A percentile compares a stretch with the other conserved stretches of the same genome.
phyloP scores from a whole-genome alignment of 2,797 vertebrate genomes.

The Chiroxiphia lanceolata region DNA sequence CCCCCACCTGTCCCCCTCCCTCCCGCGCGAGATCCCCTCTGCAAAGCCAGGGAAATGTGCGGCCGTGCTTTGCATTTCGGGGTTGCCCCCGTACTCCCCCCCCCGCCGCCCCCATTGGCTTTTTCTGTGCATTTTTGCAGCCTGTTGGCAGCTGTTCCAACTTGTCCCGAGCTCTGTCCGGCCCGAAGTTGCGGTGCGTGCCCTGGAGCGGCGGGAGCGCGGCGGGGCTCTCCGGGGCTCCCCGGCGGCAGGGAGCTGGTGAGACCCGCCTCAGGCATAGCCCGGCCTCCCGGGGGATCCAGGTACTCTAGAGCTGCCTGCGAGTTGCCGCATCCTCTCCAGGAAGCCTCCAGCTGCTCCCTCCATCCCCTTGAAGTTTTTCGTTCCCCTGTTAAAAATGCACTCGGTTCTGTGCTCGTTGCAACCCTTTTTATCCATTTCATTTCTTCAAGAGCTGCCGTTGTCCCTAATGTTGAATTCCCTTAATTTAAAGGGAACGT shows the following conservation, averaged over 20 bases:
- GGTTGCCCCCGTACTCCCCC: rapidly evolving
- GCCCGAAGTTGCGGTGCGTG: neutral
- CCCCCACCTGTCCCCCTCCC: neutral
- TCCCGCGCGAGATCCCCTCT: neutral
- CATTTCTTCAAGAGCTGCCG: neutral
- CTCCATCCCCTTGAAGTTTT: neutral
- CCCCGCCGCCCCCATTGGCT: neutral
- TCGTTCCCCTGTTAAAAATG: neutral
- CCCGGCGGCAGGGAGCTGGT: neutral
- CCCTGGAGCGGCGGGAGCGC: neutral
- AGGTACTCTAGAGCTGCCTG: rapidly evolving
- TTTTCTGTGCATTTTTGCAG: neutral
- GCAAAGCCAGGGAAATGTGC: neutral
- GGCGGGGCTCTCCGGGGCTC: neutral
- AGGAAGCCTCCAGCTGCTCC: neutral
- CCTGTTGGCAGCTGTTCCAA: neutral
- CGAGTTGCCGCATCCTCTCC: neutral
- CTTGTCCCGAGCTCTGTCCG: neutral
- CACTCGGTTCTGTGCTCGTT: neutral
- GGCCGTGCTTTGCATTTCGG: neutral
- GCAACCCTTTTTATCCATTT: neutral
- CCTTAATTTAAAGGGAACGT: neutral
- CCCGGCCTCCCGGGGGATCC: neutral
- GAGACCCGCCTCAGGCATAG: neutral
- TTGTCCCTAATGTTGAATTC: neutral